phyloP scores from a whole-genome alignment of 1,140 invertebrate species.

The Cheumatopsyche charites region DNA sequence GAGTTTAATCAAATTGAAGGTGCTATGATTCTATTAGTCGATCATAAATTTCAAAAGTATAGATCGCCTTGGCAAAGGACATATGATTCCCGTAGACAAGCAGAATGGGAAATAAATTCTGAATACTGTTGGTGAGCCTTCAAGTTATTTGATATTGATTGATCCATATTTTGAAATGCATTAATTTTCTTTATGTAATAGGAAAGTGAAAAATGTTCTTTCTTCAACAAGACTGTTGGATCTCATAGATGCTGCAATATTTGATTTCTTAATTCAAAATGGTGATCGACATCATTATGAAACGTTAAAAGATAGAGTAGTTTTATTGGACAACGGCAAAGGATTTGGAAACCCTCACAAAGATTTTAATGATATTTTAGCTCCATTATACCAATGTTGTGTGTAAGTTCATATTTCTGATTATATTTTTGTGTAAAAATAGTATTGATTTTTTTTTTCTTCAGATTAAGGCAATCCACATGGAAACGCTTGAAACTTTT shows the following conservation, averaged over 20 bases:
- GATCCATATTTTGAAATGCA: background rate
- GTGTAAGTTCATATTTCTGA: conserved; percentile 72
- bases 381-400: conserved; percentile 90
- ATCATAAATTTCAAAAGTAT: conserved; percentile 70
- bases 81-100: conserved; percentile 76
- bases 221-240: conserved; percentile 75
- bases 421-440: background rate
- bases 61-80: conserved; percentile 89
- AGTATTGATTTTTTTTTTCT: conserved; percentile 43
- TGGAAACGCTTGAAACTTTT: conserved; percentile 74
- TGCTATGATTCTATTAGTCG: conserved; percentile 83
- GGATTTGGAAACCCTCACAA: conserved; percentile 84
- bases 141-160: conserved; percentile 1
- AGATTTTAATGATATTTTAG: conserved; percentile 85
- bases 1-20: conserved; percentile 76
- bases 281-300: conserved; percentile 94
- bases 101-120: conserved; percentile 80
- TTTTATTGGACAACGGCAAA: conserved; percentile 94
- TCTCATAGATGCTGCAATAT: conserved; percentile 85
- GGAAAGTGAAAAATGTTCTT: conserved; percentile 61
- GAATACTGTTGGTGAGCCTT: conserved; percentile 74
- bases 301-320: conserved; percentile 74
- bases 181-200: conserved; percentile 51
- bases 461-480: conserved; percentile 70
- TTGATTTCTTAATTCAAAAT: conserved; percentile 95